Evolutionary conservation across 1,140 invertebrate genomes (phyloP), one percentile per base, ranked within the genome.

Genomic region (Copidosoma floridanum): DNA sequence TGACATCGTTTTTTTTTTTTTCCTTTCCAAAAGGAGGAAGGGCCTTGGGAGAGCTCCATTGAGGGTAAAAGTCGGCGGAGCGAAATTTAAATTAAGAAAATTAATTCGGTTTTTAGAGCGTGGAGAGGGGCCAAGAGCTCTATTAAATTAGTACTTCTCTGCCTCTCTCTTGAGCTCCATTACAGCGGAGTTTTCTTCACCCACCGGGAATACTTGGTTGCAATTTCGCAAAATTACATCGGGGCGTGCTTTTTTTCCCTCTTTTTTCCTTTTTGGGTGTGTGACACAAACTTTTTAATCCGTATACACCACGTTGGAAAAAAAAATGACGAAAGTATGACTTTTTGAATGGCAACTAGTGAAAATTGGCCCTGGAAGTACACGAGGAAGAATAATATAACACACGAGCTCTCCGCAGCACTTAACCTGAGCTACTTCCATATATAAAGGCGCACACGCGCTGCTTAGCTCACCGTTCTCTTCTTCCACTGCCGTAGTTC

Each of bases 71-170:
- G 12, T 6, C 29, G 29, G 43, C 50, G 54, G 26, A 47, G 48
- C 40, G 47, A 53, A 58, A 54, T 54, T 50, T 61, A 21, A 61
- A 62, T 56, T 62, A 62, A 62, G 60, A 46, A 62, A 62, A 62
- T 62, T 62, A 54, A 61, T 62, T 56, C 53, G 24, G 37, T 54
- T 61, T 52, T 61, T 41, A 60, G 29, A 32, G 43, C 20, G 27
- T 18, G 20, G 29, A 52, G 50, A 12, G 43, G 47, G 38, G 21
- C 41, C 12, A 32, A 10, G 48, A 43, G 43, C 35, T 48, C 55
- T 61, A 61, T 61, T 61, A 61, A 54, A 61, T 61, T 55, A 55
- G 43, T 55, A 55, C 57, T 53, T 52, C 20, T 27, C 29, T 6
- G 12, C 6, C 29, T 51, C 38, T 14, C 47, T 40, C 38, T 44